These are phyloP conservation scores for Sphenodon punctatus DNA, from an alignment of 2,797 vertebrate genomes.

Conservation along the genomic window DNA sequence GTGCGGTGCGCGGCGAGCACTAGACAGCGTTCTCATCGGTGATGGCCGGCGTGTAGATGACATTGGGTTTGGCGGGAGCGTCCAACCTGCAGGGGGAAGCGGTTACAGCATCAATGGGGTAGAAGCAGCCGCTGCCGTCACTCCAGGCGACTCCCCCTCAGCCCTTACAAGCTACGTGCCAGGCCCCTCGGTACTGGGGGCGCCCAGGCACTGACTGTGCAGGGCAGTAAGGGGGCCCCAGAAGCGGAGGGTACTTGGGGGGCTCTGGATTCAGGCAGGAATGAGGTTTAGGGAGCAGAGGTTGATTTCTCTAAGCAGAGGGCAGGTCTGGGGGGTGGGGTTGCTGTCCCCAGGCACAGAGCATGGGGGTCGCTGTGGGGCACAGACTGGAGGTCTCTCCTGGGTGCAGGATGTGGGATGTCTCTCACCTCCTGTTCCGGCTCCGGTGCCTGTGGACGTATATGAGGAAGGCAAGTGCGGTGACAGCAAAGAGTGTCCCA, in stretches of 20 bases:
- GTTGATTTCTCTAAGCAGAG: no score
- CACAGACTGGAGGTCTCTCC: not conserved
- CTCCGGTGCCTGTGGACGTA: constrained; percentile 67
- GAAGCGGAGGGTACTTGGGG: not conserved
- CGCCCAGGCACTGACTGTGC: accelerated
- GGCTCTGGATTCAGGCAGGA: not conserved
- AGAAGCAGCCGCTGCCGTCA: not conserved
- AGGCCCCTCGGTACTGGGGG: accelerated
- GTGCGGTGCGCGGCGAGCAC: not conserved
- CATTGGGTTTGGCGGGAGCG: constrained; percentile 42
- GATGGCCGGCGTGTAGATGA: constrained; percentile 59
- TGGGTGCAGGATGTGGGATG: accelerated
- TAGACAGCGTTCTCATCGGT: constrained; percentile 5
- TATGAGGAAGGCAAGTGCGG: constrained; percentile 69
- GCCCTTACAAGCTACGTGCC: not conserved
- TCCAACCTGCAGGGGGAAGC: not conserved
- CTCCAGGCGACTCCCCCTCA: not conserved
- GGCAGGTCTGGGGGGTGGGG: no score
- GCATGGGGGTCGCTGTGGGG: not conserved
- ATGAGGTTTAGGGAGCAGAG: no score
- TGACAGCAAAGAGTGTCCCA: constrained; percentile 72
- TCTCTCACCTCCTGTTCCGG: not conserved
- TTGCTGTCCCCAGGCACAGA: no score
- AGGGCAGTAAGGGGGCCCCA: no score
- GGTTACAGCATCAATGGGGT: accelerated